Conservation (phyloP, 1,140 invertebrate species). For the Drosophila nannoptera region DNA sequence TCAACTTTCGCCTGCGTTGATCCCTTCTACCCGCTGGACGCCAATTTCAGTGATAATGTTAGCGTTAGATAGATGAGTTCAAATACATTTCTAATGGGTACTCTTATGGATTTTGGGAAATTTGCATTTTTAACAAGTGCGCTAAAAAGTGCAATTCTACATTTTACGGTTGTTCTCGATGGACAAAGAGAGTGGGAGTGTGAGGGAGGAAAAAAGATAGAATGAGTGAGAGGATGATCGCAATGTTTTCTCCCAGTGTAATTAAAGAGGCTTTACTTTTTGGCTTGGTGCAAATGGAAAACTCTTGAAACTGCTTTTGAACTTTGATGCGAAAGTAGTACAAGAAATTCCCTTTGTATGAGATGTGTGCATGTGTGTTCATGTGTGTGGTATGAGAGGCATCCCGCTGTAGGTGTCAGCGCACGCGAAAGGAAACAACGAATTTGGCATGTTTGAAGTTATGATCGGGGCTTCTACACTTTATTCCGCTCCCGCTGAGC, state of each 20-base stretch:
- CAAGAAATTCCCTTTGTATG: conserved; percentile 76
- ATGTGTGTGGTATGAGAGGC: conserved; percentile 9
- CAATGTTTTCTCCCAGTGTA: background rate
- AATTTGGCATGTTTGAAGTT: conserved; percentile 72
- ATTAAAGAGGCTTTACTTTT: background rate
- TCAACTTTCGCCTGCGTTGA: conserved; percentile 3
- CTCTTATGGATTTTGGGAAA: conserved; percentile 29
- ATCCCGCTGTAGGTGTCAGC: conserved; percentile 19
- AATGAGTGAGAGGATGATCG: background rate
- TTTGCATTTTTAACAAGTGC: conserved; percentile 79
- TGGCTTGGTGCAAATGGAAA: conserved; percentile 64
- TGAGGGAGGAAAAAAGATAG: conserved; percentile 14
- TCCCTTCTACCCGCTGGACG: background rate
- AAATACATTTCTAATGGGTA: background rate
- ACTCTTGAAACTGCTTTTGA: conserved; percentile 74
- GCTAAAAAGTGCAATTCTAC: conserved; percentile 77
- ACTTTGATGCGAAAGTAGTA: conserved; percentile 68
- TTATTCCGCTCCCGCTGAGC: conserved; percentile 81
- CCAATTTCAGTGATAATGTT: no score
- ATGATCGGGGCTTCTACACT: conserved; percentile 14
- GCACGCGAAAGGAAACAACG: conserved; percentile 11
- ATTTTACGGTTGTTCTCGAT: conserved; percentile 4
- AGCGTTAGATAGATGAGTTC: background rate
- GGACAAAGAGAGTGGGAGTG: background rate
- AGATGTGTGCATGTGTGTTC: conserved; percentile 14